Percentiles rank a stretch among this genome's conserved stretches.
Conservation (phyloP, 2,797 vertebrate genomes). For the Buceros bicornis region DNA sequence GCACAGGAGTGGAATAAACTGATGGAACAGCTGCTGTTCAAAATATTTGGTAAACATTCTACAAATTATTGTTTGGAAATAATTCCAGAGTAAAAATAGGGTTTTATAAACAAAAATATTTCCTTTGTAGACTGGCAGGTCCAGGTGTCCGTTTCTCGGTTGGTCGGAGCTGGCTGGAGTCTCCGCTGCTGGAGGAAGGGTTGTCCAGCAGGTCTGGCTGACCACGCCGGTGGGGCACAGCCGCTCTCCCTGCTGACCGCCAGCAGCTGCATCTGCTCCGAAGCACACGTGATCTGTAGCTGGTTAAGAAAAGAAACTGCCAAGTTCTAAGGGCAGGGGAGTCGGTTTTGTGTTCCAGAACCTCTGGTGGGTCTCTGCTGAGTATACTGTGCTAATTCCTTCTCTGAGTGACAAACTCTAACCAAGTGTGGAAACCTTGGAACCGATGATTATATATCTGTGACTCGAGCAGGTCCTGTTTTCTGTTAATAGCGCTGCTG, state of each 20-base stretch:
- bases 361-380: not conserved
- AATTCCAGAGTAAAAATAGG: not conserved
- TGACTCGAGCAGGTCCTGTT: conserved; percentile 12
- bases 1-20: not conserved
- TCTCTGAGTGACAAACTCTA: not conserved
- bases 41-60: not conserved
- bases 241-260: not conserved
- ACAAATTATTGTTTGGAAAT: not conserved
- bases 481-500: conserved; percentile 49
- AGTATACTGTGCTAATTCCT: not conserved
- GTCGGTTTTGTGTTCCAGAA: not conserved
- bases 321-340: not conserved
- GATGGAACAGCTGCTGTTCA: not conserved
- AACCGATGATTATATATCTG: not conserved
- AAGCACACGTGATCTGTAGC: not conserved
- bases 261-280: not conserved
- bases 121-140: not conserved
- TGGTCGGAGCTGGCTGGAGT: not conserved
- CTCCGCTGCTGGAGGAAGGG: not conserved
- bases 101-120: not conserved
- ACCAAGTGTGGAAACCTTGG: not conserved
- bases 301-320: not conserved
- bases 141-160: not conserved
- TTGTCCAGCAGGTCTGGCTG: accelerated
- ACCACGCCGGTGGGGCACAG: accelerated